Base-by-base conservation (phyloP, 2,113 vertebrate species). In the Pelecanus crispus region DNA sequence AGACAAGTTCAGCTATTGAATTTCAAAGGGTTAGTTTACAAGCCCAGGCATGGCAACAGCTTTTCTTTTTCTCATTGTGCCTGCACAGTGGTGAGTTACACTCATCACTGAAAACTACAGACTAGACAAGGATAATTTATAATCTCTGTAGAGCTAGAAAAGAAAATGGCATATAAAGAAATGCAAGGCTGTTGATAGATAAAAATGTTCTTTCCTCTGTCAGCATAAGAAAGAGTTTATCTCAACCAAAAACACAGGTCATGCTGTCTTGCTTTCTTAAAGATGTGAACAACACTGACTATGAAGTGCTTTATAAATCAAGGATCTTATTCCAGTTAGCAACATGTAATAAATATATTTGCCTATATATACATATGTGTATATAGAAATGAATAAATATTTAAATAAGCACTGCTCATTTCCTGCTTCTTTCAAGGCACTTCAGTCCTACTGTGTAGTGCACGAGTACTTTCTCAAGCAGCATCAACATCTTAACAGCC, bases 261-360 rank as follows among this genome's bases (percentile, higher is more conserved):
- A 38, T 16, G 9, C 26, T 63, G 26, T n/a, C 59, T 61, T 81
- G 17, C 62, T 62, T 86, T 88, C 66, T 86, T 58, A 44, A 92
- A 81, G 82, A 59, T 47, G 11, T 34, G 65, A 92, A 63, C 8
- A 3, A 42, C 34, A 10, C 21, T 52, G 34, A 53, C 59, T 79
- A 6, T 40, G 28, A 91, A 90, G 50, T 63, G 45, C 55, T 86
- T 92, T 71, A 84, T 73, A 81, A 96, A 95, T 87, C 84, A 75
- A 84, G 56, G 29, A 63, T 78, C 42, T 81, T 83, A 71, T 88
- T 86, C 50, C 36, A 72, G 67, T 73, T 77, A 81, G 67, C 59
- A 90, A 59, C 8, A 11, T 18, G 26, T 26, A 78, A 92, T 86
- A 93, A 92, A 88, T 91, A n/a, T 81, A 58, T 95, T 96, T 95